Conservation (phyloP, 2,797 vertebrate genomes). For the Myotis pilosus region DNA sequence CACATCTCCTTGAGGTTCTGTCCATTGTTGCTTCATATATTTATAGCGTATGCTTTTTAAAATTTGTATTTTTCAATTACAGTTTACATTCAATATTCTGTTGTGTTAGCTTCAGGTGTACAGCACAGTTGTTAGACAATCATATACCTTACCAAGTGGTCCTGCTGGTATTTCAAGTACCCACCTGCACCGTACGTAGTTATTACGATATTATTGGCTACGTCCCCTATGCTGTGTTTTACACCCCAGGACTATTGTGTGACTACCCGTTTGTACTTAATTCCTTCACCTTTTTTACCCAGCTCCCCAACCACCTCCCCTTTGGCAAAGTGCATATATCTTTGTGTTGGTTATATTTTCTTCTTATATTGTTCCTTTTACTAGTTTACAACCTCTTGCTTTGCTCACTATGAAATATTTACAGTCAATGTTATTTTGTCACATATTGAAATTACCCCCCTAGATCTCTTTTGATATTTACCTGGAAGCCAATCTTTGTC, state of each 20-base stretch:
- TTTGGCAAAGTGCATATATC: neutral
- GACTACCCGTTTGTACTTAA: neutral
- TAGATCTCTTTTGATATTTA: slow-evolving; percentile 20
- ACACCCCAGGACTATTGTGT: neutral
- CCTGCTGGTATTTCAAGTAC: neutral
- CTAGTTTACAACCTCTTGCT: neutral
- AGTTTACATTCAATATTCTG: neutral
- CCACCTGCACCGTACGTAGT: neutral
- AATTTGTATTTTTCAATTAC: neutral
- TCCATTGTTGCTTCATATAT: neutral
- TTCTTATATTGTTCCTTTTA: neutral
- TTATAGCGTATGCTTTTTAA: neutral
- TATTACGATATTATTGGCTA: neutral
- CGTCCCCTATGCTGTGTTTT: neutral
- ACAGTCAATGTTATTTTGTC: neutral
- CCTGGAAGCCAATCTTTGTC: neutral
- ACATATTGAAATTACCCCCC: neutral
- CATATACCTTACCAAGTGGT: neutral
- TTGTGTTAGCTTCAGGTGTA: neutral
- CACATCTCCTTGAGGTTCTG: neutral
- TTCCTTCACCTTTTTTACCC: too few species aligned
- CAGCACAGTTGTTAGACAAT: neutral
- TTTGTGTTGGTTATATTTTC: neutral
- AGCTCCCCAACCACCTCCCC: neutral
- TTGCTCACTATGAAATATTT: neutral